Base-by-base conservation (phyloP, 2,888 invertebrate species). In the Drosophila yooni region DNA sequence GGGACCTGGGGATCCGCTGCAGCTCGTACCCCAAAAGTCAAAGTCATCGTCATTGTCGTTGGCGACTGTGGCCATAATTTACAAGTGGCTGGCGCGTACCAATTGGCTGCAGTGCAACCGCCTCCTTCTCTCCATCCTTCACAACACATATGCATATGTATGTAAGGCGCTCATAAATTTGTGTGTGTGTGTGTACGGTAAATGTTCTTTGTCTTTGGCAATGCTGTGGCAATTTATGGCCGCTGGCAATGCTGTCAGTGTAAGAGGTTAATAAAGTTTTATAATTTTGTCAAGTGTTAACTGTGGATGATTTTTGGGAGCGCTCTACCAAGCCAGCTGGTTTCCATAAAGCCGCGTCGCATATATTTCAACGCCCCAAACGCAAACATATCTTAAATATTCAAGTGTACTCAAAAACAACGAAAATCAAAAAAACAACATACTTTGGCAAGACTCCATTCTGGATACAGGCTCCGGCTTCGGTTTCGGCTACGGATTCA, bases 251-350 rank as follows among this genome's bases (percentile, higher is more conserved):
- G 75, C 82, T 76, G 78, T 74, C 89, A 76, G 50, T 70, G 74
- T 73, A 71, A 74, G 65, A 79, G 89, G 79, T 82, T 84, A 89
- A 89, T 89, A 85, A 85, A 89, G 82, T 82, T 81, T 76, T 75
- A 89, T 89, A 85, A 85, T 87, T 83, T 81, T 70, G 75, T 83
- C 76, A 71, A 81, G 80, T 83, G 78, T 80, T 77, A 83, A 86
- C 81, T 77, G 72, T 69, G 58, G 63, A 62, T 62, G 76, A 51
- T 18, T 53, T 25, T 36, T 53, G 21, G 46, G 7, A 46, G 40
- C n/a, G 40, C n/a, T 33, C 59, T 27, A 15, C 10, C 48, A 27
- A 36, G 59, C 62, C 78, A 78, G 67, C 76, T 78, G 74, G 21
- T 73, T 54, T 74, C 65, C 69, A 65, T 76, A 69, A 76, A 73